phyloP scores from a whole-genome alignment of 2,888 invertebrate species.

The Seira musarum region DNA sequence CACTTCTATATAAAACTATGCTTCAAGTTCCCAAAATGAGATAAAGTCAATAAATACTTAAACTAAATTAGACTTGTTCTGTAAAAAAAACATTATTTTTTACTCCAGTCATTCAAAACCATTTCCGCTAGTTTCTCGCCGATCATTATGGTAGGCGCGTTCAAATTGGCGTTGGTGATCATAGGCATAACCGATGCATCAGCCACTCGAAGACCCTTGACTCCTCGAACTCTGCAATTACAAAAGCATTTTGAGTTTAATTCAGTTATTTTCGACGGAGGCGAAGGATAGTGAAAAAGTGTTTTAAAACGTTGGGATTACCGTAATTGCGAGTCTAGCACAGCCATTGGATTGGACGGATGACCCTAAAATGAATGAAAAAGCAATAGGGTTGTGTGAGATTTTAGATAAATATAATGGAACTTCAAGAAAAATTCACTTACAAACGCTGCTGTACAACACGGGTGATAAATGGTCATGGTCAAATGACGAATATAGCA shows the following conservation, averaged over 20 bases:
- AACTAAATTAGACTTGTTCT: no score
- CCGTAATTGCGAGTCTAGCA: constrained; percentile 41
- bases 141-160: constrained; percentile 47
- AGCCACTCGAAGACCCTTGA: constrained; percentile 36
- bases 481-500: constrained; percentile 45
- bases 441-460: constrained; percentile 44
- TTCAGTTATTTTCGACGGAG: no score
- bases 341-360: constrained; percentile 35
- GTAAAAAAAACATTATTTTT: no score
- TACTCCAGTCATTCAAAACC: constrained; percentile 21
- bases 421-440: constrained; percentile 2
- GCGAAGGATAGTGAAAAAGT: no score
- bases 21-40: no score
- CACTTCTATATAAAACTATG: no score
- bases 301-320: no score
- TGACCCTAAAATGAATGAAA: constrained; percentile 22
- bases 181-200: constrained; percentile 46
- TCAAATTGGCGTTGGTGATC: constrained; percentile 39
- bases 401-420: no score
- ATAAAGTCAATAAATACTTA: no score
- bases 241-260: no score
- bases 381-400: not conserved
- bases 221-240: constrained; percentile 36
- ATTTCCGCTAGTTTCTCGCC: constrained; percentile 28
- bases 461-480: constrained; percentile 42